These are phyloP conservation scores for Cephus pulcher DNA, from an alignment of 2,888 invertebrate genomes.

Conservation along the genomic window DNA sequence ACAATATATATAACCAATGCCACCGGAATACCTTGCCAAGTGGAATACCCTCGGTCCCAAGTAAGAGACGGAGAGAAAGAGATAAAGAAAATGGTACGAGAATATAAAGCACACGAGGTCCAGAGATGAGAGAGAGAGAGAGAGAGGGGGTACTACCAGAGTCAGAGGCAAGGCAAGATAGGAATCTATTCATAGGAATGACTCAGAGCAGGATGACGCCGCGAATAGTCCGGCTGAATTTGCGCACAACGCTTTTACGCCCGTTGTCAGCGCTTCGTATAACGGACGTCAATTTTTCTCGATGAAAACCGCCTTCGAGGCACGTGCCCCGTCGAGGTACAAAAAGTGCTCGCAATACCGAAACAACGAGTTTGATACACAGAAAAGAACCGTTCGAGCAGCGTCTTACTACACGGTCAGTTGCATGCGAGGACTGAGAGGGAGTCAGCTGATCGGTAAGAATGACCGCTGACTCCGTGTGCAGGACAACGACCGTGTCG, in stretches of 20 bases:
- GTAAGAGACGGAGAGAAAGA: not conserved
- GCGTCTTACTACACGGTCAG: too few species aligned
- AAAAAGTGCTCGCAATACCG: not conserved
- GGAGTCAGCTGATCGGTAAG: not conserved
- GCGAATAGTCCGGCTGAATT: constrained; percentile 59
- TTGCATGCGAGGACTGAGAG: too few species aligned
- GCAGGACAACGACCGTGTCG: too few species aligned
- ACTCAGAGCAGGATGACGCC: constrained; percentile 48
- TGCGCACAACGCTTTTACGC: constrained; percentile 49
- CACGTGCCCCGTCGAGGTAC: too few species aligned
- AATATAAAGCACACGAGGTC: not conserved
- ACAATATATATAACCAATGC: too few species aligned
- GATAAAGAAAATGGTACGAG: not conserved
- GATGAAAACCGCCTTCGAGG: too few species aligned
- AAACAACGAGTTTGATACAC: not conserved
- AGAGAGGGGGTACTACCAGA: constrained; percentile 13
- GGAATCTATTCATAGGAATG: constrained; percentile 30
- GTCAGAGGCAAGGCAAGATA: constrained; percentile 20
- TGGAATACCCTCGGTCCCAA: too few species aligned
- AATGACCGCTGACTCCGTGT: too few species aligned
- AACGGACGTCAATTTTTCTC: too few species aligned
- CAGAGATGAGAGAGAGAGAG: constrained; percentile 5
- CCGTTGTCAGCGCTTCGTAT: constrained; percentile 10
- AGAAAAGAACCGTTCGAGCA: too few species aligned
- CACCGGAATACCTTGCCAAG: too few species aligned